Percentiles rank a stretch among this genome's conserved stretches.
These are phyloP conservation scores for Turritopsis dohrnii DNA, from an alignment of 30 jellyfish, hydroid and myxozoan species.

Conservation along the genomic window DNA sequence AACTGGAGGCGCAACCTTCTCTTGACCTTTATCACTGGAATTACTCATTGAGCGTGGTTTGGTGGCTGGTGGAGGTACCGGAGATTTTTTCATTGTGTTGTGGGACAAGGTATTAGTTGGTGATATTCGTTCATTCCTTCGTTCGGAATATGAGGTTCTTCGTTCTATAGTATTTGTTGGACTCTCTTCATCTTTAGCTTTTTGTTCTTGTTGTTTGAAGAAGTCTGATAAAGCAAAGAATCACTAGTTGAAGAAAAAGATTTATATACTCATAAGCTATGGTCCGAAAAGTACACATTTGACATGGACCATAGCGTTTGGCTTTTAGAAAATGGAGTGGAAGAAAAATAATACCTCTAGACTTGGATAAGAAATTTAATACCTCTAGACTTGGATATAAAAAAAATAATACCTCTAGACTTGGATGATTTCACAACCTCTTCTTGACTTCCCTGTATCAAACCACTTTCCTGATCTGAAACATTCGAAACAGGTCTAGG, in stretches of 20 bases:
- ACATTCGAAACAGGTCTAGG: conserved; percentile 48
- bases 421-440: conserved; percentile 59
- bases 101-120: conserved; percentile 44
- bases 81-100: conserved; percentile 26
- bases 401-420: conserved; percentile 50
- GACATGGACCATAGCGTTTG: too few species aligned
- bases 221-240: conserved; percentile 34
- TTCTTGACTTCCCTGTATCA: conserved; percentile 31
- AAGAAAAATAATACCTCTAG: too few species aligned
- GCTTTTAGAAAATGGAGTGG: too few species aligned
- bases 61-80: conserved; percentile 14
- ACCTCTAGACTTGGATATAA: too few species aligned
- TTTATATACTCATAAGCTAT: too few species aligned
- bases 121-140: conserved; percentile 31
- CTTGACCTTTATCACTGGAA: not conserved
- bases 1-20: conserved; percentile 10
- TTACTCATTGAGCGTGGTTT: conserved; percentile 14
- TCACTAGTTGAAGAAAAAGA: not conserved
- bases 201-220: conserved; percentile 52
- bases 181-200: conserved; percentile 27
- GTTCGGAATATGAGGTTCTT: conserved; percentile 28
- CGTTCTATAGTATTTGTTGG: conserved; percentile 28
- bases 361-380: too few species aligned
- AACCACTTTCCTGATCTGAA: conserved; percentile 18
- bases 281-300: too few species aligned